A percentile compares a stretch with the other conserved stretches of the same genome.
Conservation (phyloP, 2,113 vertebrate species). For the Pachypanchax playfairii region DNA sequence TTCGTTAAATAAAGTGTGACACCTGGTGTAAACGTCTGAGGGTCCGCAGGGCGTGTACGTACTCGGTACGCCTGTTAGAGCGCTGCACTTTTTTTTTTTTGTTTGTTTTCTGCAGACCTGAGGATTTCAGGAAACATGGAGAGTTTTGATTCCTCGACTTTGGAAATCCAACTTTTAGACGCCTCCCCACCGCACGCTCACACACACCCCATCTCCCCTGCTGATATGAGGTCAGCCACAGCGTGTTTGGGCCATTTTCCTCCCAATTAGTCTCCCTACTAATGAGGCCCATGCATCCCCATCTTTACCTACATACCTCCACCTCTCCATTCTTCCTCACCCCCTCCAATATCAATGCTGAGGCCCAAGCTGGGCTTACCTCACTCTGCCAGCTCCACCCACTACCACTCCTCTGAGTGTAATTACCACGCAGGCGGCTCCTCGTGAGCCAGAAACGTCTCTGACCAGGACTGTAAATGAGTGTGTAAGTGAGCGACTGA, state of each 20-base stretch:
- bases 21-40: conserved; percentile 73
- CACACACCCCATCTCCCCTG: conserved; percentile 63
- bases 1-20: conserved; percentile 74
- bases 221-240: conserved; percentile 78
- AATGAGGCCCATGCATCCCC: conserved; percentile 76
- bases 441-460: conserved; percentile 36
- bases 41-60: conserved; percentile 29
- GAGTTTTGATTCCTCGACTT: conserved; percentile 55
- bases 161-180: conserved; percentile 42
- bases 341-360: conserved; percentile 38
- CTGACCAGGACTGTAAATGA: conserved; percentile 14
- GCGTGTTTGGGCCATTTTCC: conserved; percentile 79
- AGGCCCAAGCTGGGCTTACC: conserved; percentile 47
- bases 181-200: conserved; percentile 12
- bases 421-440: conserved; percentile 72
- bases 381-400: conserved; percentile 27
- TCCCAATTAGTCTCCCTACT: conserved; percentile 79
- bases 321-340: conserved; percentile 17
- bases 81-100: conserved; percentile 21
- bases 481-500: no score
- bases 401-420: conserved; percentile 57
- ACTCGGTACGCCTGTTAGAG: conserved; percentile 19
- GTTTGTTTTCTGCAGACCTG: conserved; percentile 43
- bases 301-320: conserved; percentile 48
- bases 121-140: conserved; percentile 40